Percentiles rank a stretch among this genome's conserved stretches.
These are phyloP conservation scores for Drosophila cyrtoloma DNA, from an alignment of 2,888 invertebrate genomes.

Conservation along the genomic window DNA sequence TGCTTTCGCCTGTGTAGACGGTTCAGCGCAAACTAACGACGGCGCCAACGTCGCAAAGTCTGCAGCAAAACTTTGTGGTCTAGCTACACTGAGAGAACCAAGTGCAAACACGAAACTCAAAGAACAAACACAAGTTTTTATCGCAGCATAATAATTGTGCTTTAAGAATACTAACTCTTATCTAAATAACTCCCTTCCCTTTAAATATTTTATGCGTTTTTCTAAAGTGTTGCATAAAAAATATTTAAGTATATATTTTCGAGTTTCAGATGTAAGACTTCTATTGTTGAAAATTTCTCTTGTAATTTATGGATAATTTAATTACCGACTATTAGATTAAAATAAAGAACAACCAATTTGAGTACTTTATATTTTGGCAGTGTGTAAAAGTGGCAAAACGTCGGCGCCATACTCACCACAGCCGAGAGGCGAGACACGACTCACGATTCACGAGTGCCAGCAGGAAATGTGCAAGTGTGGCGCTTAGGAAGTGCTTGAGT, in stretches of 20 bases:
- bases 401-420: conserved; percentile 57
- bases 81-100: conserved; percentile 30
- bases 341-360: background rate
- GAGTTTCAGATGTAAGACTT: background rate
- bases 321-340: background rate
- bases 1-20: conserved; percentile 65
- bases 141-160: background rate
- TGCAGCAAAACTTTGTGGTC: conserved; percentile 48
- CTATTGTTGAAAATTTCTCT: background rate
- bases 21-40: conserved; percentile 65
- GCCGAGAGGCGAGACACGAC: conserved; percentile 54
- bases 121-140: background rate
- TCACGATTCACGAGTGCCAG: conserved; percentile 12
- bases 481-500: conserved; percentile 53
- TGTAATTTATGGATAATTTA: background rate
- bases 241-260: background rate
- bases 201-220: background rate
- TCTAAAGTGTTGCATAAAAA: background rate
- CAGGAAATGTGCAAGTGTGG: conserved; percentile 64
- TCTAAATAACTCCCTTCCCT: background rate
- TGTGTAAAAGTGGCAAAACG: conserved; percentile 17
- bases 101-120: background rate
- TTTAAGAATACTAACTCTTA: background rate
- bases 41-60: conserved; percentile 55
- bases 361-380: conserved; percentile 3